Conservation (phyloP, 2,888 invertebrate genomes). For the Nomada lathburiana region DNA sequence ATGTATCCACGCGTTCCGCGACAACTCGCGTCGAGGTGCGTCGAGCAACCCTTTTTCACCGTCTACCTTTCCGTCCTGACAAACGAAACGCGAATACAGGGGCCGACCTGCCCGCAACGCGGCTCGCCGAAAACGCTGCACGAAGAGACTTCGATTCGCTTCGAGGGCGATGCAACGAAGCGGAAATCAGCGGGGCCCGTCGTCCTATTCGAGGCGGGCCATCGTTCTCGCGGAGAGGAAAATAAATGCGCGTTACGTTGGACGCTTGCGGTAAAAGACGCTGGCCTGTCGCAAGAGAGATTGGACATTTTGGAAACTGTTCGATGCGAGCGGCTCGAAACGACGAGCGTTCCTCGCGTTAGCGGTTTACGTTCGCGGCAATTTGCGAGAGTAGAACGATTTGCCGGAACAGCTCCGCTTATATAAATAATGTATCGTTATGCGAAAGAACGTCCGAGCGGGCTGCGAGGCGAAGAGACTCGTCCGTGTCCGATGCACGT, state of each 20-base stretch:
- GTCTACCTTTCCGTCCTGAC: no score
- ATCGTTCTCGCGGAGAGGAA: no score
- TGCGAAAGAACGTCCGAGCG: constrained; percentile 62
- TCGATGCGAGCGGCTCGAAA: constrained; percentile 7
- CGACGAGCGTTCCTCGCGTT: constrained; percentile 54
- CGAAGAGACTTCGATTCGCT: not conserved
- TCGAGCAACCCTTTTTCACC: not conserved
- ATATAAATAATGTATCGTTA: constrained; percentile 75
- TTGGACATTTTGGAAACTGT: constrained; percentile 8
- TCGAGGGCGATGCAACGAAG: not conserved
- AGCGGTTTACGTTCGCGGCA: constrained; percentile 59
- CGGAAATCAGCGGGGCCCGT: no score
- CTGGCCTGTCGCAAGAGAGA: not conserved
- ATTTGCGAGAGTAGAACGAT: constrained; percentile 69
- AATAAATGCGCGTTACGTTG: no score
- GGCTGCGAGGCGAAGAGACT: constrained; percentile 23
- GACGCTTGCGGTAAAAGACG: no score
- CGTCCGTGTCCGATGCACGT: constrained; percentile 63
- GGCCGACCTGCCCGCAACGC: not conserved
- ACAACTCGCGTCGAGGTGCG: not conserved
- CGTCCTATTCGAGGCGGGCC: no score
- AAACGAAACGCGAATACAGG: no score
- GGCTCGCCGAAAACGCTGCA: not conserved
- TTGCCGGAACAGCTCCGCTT: constrained; percentile 68
- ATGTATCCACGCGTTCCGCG: constrained; percentile 1